Evolutionary conservation across 1,140 invertebrate genomes (phyloP), one percentile per base, ranked within the genome.

Genomic region (Telenomus remus): DNA sequence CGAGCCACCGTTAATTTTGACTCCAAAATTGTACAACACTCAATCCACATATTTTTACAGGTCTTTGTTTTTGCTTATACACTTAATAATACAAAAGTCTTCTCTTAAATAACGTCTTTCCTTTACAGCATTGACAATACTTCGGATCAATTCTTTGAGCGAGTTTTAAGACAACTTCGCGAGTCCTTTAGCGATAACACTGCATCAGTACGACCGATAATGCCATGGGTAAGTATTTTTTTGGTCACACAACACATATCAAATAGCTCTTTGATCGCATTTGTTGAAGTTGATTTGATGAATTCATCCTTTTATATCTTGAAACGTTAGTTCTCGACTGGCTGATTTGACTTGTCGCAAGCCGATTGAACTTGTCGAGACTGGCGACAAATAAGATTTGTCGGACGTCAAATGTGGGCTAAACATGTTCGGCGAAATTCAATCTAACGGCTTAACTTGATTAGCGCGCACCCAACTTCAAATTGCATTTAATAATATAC

Each of bases 1-100:
- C 57, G 91, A 92, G 71, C 85, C 90, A 8, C 71, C 89, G 0
- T 77, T 92, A 12, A 82, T 83, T 19, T 81, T 93, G 0, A 85
- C 82, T n/a, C 86, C 88, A 0, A 79, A 86, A 1, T 79, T 92
- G 1, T 93, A 92, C 73, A 74, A 86, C 12, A 81, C 85, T 5
- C 84, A 87, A 39, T 82, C 85, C 1, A 90, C 88, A 0, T 86
- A 90, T 53, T 89, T 91, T 75, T 79, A 91, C 35, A 89, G 90
- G 83, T 89, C 4, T 1, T 1, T 13, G 13, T 35, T 39, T 51
- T 43, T 53, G 2, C 12, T 44, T 1, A 8, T 13, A 13, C 54
- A 12, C 3, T 34, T n/a, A 5, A 11, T 16, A 1, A 13, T 13
- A 1, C n/a, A 33, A 33, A 44, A 6, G 6, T 27, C 43, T 37